Base-by-base conservation (phyloP, 2,797 vertebrate genomes). In the Serranus cabrilla region DNA sequence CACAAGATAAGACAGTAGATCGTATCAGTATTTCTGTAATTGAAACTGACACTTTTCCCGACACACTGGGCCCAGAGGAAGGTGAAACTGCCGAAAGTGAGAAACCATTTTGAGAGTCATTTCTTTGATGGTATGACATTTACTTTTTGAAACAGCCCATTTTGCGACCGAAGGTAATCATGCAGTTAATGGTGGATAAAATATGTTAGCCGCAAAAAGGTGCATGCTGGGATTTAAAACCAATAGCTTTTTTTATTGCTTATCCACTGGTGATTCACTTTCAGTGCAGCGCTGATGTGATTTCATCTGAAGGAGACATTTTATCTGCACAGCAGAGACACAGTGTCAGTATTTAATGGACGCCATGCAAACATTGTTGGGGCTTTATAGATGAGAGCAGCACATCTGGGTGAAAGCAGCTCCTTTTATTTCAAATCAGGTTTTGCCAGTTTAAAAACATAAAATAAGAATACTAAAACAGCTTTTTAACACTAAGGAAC, bases 211-310 rank as follows among this genome's bases (percentile, higher is more conserved):
- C 0, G 13, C 13, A 14, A 17, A n/a, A 2, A 18, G 11, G 31
- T 23, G 25, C 2, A 17, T 27, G 12, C 20, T 70, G 61, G 43
- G 49, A 37, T 65, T 72, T 49, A 42, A 60, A 72, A 40, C 21
- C 7, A 50, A 61, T 6, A 25, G 47, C 20, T 70, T 37, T 5
- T 64, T 78, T 70, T 21, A 49, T 62, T 23, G 37, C 25, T 62
- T 39, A 34, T 63, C 20, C 12, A 3, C 50, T 46, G 40, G 54
- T 51, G 46, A 39, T 58, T 74, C 7, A 12, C 42, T 57, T 49
- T 52, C 18, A 34, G 40, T n/a, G 31, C 34, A 14, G 56, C 20
- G 4, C 11, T 16, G 20, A 31, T 8, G 56, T 13, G 65, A 50
- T 57, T 56, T n/a, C n/a, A 23, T 69, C n/a, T 16, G 8, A 23